Percentiles rank a stretch among this genome's conserved stretches.
Conservation (phyloP, 1,140 invertebrate species). For the Zophobas morio region DNA sequence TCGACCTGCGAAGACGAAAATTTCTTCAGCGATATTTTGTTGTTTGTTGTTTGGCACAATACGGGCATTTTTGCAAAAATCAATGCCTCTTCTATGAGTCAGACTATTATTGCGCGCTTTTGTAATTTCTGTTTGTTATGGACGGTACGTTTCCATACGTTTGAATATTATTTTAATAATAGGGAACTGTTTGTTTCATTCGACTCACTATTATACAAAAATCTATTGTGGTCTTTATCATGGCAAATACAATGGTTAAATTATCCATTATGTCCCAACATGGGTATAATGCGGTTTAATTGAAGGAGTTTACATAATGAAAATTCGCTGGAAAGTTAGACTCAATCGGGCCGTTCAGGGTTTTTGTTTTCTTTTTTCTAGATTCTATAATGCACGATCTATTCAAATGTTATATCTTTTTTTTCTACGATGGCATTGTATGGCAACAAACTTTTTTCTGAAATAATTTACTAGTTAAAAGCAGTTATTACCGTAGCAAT, state of each 20-base stretch:
- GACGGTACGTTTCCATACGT: background rate
- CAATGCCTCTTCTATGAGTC: constrained; percentile 18
- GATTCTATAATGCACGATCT: no score
- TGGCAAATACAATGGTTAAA: constrained; percentile 31
- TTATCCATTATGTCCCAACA: constrained; percentile 38
- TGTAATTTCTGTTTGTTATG: constrained; percentile 37
- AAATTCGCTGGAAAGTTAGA: constrained; percentile 1
- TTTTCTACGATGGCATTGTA: no score
- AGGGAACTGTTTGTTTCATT: constrained; percentile 40
- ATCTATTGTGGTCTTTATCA: constrained; percentile 41
- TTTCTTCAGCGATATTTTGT: constrained; percentile 5
- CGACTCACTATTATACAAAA: constrained; percentile 46
- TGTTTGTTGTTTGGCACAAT: background rate
- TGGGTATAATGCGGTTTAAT: constrained; percentile 23
- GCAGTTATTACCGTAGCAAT: no score
- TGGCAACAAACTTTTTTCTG: no score
- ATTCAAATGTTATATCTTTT: no score
- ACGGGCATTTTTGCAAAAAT: constrained; percentile 17
- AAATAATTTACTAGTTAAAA: no score
- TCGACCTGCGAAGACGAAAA: background rate
- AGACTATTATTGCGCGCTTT: constrained; percentile 19
- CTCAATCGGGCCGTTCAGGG: no score
- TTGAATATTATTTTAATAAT: constrained; percentile 47
- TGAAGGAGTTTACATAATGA: constrained; percentile 26
- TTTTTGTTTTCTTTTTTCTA: no score